Percentiles rank a stretch among this genome's conserved stretches.
phyloP scores from a whole-genome alignment of 2,888 invertebrate genomes.

The Cephus nigrinus region DNA sequence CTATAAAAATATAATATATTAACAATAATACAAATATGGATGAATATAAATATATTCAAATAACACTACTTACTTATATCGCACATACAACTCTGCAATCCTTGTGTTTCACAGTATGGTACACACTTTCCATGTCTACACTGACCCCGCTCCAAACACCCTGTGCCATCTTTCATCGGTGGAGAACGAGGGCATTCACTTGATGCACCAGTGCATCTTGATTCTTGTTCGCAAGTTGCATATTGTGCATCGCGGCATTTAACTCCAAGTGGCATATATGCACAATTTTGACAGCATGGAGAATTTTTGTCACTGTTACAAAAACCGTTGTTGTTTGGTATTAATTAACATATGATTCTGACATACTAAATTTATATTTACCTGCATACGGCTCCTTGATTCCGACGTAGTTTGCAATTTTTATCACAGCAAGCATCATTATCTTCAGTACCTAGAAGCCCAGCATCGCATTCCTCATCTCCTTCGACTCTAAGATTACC shows the following conservation, averaged over 20 bases:
- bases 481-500: constrained; percentile 96
- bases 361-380: constrained; percentile 46
- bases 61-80: constrained; percentile 78
- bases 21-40: constrained; percentile 7
- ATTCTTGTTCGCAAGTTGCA: constrained; percentile 93
- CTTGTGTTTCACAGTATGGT: constrained; percentile 95
- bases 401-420: constrained; percentile 86
- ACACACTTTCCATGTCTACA: constrained; percentile 92
- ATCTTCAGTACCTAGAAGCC: constrained; percentile 91
- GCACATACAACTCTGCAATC: constrained; percentile 95
- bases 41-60: background rate
- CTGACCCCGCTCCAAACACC: constrained; percentile 91
- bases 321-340: constrained; percentile 11
- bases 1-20: constrained; percentile 67
- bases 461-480: constrained; percentile 97
- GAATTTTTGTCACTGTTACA: constrained; percentile 90
- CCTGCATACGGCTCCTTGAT: constrained; percentile 91
- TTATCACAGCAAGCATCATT: constrained; percentile 95
- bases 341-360: constrained; percentile 1
- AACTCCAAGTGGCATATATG: constrained; percentile 83
- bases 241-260: constrained; percentile 93
- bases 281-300: constrained; percentile 93
- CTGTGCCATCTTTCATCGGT: constrained; percentile 86
- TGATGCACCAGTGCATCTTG: constrained; percentile 84
- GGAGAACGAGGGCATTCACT: constrained; percentile 88